phyloP scores from a whole-genome alignment of 1,140 invertebrate genomes.

The Caenorhabditis briggsae region DNA sequence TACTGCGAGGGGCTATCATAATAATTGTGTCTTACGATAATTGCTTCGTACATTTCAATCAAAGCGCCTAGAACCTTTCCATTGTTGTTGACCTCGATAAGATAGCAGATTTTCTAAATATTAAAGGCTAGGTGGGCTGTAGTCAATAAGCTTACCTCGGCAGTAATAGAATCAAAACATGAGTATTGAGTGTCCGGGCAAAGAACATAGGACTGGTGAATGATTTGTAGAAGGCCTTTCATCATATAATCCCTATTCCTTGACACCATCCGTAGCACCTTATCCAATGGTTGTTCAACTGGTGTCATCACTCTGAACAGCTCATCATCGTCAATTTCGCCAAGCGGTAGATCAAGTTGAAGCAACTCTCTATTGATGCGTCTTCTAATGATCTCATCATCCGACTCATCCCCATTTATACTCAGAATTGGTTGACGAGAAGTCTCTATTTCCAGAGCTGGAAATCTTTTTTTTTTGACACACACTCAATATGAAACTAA shows the following conservation, averaged over 20 bases:
- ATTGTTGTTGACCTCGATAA: conserved; percentile 23
- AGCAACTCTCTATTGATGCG: conserved; percentile 15
- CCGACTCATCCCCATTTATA: conserved; percentile 4
- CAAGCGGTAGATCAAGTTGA: not conserved
- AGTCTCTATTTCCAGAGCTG: conserved; percentile 10
- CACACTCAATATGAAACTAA: not conserved
- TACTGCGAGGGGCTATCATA: not conserved
- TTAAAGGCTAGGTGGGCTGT: too few relatives aligned
- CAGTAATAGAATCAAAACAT: conserved; percentile 30
- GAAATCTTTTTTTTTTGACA: not conserved
- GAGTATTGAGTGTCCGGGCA: conserved; percentile 27
- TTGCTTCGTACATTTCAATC: conserved; percentile 37
- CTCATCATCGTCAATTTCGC: conserved; percentile 20
- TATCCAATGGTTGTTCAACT: not conserved
- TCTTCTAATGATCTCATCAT: not conserved
- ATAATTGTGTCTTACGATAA: not conserved
- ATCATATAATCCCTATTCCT: conserved; percentile 34
- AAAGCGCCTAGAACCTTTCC: conserved; percentile 29
- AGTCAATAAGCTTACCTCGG: not conserved
- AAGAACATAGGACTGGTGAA: conserved; percentile 18
- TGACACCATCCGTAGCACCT: not conserved
- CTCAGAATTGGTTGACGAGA: not conserved
- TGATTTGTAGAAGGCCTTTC: conserved; percentile 35
- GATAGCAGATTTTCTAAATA: conserved; percentile 37
- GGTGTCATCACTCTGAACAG: conserved; percentile 13